Evolutionary conservation across 2,888 invertebrate genomes (phyloP).

Genomic region (Xanthostigma xanthostigma): DNA sequence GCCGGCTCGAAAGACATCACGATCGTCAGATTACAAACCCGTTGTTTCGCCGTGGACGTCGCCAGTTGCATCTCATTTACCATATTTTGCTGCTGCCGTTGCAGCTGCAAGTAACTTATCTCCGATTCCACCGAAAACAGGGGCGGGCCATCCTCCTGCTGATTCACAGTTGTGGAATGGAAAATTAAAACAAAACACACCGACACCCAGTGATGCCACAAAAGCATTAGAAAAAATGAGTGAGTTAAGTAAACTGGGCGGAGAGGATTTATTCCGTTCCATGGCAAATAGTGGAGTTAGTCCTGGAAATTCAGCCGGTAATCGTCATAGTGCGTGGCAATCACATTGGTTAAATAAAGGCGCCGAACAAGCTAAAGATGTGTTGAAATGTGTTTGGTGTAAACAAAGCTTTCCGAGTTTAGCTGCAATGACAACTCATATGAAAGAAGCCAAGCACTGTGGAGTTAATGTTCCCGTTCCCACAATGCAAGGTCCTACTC

Average conservation of each 20-base stretch:
- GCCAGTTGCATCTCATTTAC: conserved; percentile 57
- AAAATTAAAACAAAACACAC: conserved; percentile 50
- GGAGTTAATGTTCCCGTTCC: conserved; percentile 72
- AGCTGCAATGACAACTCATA: conserved; percentile 88
- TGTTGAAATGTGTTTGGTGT: conserved; percentile 95
- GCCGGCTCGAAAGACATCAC: conserved; percentile 50
- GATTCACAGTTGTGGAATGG: conserved; percentile 56
- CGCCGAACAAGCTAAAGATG: conserved; percentile 88
- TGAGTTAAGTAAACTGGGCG: conserved; percentile 71
- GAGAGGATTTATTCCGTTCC: conserved; percentile 57
- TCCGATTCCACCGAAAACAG: conserved; percentile 55
- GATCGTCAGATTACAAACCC: conserved; percentile 52
- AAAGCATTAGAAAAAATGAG: conserved; percentile 87
- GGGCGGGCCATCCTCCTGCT: conserved; percentile 20
- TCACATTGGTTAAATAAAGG: conserved; percentile 96
- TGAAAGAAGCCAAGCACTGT: conserved; percentile 97
- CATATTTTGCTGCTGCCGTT: conserved; percentile 65
- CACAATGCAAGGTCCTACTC: conserved; percentile 37
- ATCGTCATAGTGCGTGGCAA: conserved; percentile 85
- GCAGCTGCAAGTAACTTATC: conserved; percentile 55
- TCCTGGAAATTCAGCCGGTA: conserved; percentile 37
- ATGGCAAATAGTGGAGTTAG: conserved; percentile 39
- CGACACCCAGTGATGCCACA: conserved; percentile 65
- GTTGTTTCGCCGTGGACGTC: conserved; percentile 65
- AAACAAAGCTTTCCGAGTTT: conserved; percentile 91